A percentile compares a stretch with the other conserved stretches of the same genome.
Evolutionary conservation across 1,140 invertebrate genomes (phyloP).

Genomic region (Drosophila varians): DNA sequence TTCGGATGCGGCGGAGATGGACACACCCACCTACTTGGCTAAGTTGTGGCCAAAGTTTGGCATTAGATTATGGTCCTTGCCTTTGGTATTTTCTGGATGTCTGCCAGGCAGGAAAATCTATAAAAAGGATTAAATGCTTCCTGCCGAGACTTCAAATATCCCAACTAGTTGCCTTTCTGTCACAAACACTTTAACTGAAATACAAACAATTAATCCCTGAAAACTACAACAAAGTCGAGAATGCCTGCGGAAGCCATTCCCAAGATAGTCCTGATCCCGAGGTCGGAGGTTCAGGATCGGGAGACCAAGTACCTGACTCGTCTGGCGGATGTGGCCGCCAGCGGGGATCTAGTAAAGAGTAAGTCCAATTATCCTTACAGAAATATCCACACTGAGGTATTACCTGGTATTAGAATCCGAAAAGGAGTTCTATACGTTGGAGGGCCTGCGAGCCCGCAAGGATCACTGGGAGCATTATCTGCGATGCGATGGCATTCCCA

Average conservation of each 20-base stretch:
- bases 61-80: conserved; percentile 39
- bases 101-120: conserved; percentile 25
- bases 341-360: conserved; percentile 38
- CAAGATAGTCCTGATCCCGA: conserved; percentile 3
- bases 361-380: not conserved
- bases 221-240: not conserved
- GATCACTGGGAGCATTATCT: conserved; percentile 57
- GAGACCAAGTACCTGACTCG: conserved; percentile 15
- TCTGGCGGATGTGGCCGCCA: conserved; percentile 31
- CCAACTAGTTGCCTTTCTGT: not conserved
- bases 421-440: conserved; percentile 14
- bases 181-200: not conserved
- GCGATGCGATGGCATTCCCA: conserved; percentile 64
- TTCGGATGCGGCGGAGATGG: conserved; percentile 9
- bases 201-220: not conserved
- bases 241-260: not conserved
- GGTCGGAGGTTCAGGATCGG: conserved; percentile 14
- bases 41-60: conserved; percentile 44
- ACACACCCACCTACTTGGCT: conserved; percentile 29
- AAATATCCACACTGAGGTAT: not conserved
- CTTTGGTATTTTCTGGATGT: conserved; percentile 16
- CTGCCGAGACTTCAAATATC: not conserved
- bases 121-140: not conserved
- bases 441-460: not conserved
- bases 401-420: conserved; percentile 27